These are phyloP conservation scores for Mus pahari DNA, from an alignment of 2,113 vertebrate genomes.

Conservation along the genomic window DNA sequence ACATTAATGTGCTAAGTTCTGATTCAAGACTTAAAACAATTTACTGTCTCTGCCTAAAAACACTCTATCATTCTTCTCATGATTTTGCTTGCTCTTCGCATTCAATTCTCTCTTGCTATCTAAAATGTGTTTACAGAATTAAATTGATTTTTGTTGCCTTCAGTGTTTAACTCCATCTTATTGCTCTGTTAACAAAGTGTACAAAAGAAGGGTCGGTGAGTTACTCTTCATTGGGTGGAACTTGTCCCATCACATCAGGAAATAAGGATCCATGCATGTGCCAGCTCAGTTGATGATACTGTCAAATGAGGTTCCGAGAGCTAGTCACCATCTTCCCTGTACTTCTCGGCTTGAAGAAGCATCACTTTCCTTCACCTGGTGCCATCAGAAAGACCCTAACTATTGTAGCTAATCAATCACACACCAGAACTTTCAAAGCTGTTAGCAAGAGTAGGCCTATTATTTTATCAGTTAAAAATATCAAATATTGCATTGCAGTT, in stretches of 20 bases:
- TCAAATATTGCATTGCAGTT: not conserved
- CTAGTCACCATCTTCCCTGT: not conserved
- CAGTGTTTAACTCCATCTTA: not conserved
- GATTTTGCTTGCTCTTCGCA: not conserved
- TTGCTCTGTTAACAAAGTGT: not conserved
- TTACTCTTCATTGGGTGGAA: not conserved
- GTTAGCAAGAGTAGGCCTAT: not conserved
- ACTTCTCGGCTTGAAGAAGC: slow-evolving; percentile 1
- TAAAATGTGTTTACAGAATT: not conserved
- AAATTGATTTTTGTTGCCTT: not conserved
- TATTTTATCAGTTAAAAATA: not conserved
- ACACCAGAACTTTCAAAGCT: not conserved
- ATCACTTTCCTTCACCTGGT: not conserved
- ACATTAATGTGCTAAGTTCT: not conserved
- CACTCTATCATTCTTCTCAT: not conserved
- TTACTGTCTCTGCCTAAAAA: not conserved
- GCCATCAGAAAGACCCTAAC: not conserved
- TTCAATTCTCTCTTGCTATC: not conserved
- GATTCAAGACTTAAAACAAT: not conserved
- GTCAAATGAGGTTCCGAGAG: not conserved
- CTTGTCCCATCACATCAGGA: not conserved
- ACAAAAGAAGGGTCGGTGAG: not conserved
- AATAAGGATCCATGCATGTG: not conserved
- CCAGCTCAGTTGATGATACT: not conserved
- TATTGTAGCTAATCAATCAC: not conserved